Conservation (phyloP, 2,113 vertebrate species). For the Pseudopipra pipra region DNA sequence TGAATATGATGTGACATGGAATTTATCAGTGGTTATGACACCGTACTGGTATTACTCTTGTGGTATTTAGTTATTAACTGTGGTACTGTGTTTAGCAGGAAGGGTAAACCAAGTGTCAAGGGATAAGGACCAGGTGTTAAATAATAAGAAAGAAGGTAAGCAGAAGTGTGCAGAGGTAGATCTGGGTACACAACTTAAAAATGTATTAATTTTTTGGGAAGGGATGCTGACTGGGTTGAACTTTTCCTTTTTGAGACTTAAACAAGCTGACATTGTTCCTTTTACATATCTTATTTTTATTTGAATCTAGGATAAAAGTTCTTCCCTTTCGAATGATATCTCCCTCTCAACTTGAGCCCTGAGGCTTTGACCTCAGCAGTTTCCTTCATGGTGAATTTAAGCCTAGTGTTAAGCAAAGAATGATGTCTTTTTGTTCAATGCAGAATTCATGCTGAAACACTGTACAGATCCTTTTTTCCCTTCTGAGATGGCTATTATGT, state of each 20-base stretch:
- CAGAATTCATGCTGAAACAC: slow-evolving; percentile 4
- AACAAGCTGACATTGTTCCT: background rate
- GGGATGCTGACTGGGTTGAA: background rate
- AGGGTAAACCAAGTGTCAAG: background rate
- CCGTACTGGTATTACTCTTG: background rate
- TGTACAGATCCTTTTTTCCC: background rate
- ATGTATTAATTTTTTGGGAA: background rate
- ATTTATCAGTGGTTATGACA: background rate
- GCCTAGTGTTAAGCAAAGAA: slow-evolving; percentile 57
- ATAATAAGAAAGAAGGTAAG: background rate
- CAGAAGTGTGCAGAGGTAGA: background rate
- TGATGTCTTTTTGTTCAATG: slow-evolving; percentile 27
- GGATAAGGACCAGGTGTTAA: background rate
- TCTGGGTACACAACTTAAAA: background rate
- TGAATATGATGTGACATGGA: background rate
- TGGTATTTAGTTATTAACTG: background rate
- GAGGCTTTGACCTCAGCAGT: slow-evolving; percentile 3
- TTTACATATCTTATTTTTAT: background rate
- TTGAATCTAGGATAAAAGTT: background rate
- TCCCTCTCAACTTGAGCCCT: background rate
- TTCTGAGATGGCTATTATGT: slow-evolving; percentile 40
- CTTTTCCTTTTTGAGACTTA: background rate
- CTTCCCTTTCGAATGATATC: background rate
- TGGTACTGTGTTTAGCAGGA: background rate
- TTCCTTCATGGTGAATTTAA: slow-evolving; percentile 52